Conservation (phyloP, 2,113 vertebrate species). For the Machaerirhynchus nigripectus region DNA sequence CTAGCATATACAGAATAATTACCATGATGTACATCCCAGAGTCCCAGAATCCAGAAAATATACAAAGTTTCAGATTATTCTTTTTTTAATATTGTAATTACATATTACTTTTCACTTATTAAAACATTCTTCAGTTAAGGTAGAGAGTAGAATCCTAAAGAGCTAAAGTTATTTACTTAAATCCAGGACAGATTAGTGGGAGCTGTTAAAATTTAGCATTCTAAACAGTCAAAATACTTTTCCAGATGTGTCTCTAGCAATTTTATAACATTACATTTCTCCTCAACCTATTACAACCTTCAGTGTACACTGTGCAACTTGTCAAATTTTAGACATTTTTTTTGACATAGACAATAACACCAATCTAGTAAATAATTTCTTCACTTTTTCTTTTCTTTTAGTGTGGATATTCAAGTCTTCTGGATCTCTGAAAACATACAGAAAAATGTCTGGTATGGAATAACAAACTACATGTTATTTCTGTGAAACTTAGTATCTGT, state of each 20-base stretch:
- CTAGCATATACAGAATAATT: neutral
- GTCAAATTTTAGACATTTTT: neutral
- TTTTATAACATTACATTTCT: neutral
- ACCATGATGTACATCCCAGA: neutral
- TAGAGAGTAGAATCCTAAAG: neutral
- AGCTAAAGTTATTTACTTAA: neutral
- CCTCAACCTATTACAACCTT: neutral
- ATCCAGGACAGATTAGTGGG: neutral
- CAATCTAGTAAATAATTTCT: neutral
- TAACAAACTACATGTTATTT: neutral
- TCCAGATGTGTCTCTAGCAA: neutral
- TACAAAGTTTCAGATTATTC: neutral
- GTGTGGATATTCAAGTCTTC: neutral
- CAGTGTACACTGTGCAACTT: neutral
- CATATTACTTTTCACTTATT: neutral
- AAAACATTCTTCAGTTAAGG: neutral
- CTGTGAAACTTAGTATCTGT: neutral
- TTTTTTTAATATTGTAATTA: neutral
- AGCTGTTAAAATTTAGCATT: neutral
- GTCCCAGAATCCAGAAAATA: neutral
- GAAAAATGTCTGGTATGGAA: neutral
- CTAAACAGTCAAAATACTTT: neutral
- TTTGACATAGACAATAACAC: neutral
- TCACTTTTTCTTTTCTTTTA: neutral
- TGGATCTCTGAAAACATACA: neutral